These are phyloP conservation scores for Agriopis aurantiaria DNA, from an alignment of 2,888 invertebrate species.

Conservation along the genomic window DNA sequence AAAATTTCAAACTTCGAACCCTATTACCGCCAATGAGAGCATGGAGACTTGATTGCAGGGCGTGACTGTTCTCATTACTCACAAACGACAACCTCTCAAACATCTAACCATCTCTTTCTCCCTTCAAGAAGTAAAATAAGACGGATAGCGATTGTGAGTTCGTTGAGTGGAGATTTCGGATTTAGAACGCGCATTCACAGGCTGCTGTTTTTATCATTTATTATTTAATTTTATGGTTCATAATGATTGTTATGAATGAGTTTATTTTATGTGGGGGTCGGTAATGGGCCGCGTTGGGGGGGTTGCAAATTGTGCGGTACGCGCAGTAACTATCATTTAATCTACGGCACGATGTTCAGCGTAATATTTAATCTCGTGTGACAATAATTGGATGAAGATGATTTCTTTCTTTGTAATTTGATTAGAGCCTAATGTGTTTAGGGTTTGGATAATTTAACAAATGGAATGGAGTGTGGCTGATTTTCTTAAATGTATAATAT, in stretches of 20 bases:
- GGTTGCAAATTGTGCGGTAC: conserved; percentile 35
- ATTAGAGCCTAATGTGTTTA: conserved; percentile 31
- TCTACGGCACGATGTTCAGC: neutral
- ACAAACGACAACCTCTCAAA: conserved; percentile 52
- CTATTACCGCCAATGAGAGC: conserved; percentile 77
- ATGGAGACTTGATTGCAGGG: conserved; percentile 75
- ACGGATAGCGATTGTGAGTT: conserved; percentile 45
- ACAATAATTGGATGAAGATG: conserved; percentile 41
- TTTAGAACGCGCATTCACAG: conserved; percentile 68
- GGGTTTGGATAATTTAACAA: conserved; percentile 9
- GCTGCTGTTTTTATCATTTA: conserved; percentile 65
- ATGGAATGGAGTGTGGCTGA: neutral
- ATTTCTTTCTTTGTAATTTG: conserved; percentile 34
- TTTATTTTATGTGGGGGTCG: conserved; percentile 75
- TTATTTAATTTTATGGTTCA: conserved; percentile 79
- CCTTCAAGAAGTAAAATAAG: conserved; percentile 47
- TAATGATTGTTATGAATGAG: conserved; percentile 81
- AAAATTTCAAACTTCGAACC: conserved; percentile 75
- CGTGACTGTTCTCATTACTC: conserved; percentile 81
- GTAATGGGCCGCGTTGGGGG: conserved; percentile 65
- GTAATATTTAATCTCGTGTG: conserved; percentile 31
- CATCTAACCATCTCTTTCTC: conserved; percentile 55
- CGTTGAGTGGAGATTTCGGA: conserved; percentile 66
- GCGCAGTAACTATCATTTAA: neutral
- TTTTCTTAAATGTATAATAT: neutral